These are phyloP conservation scores for Hyperoodon ampullatus DNA, from an alignment of 2,113 vertebrate genomes.

Conservation along the genomic window DNA sequence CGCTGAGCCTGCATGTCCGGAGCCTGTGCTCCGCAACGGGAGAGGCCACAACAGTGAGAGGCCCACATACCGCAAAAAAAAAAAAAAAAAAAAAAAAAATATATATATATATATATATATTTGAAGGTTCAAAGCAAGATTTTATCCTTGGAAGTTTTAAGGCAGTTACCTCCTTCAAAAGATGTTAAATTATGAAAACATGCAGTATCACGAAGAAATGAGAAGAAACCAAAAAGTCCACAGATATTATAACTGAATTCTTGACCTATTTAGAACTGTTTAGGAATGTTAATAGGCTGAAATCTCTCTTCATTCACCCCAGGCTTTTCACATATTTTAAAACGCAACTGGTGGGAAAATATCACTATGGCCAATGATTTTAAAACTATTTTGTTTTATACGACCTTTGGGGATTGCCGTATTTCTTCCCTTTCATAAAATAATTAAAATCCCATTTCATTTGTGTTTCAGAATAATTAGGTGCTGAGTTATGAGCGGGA, in stretches of 20 bases:
- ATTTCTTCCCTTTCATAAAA: constrained; percentile 41
- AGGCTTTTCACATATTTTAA: background rate
- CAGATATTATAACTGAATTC: background rate
- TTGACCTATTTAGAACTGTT: background rate
- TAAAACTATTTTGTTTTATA: background rate
- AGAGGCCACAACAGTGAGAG: no score
- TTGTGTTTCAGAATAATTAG: background rate
- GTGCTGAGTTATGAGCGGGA: background rate
- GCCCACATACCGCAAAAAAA: no score
- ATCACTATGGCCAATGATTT: background rate
- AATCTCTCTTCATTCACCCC: background rate
- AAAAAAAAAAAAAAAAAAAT: no score
- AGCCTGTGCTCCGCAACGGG: no score
- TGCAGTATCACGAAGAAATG: background rate
- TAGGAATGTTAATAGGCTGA: background rate
- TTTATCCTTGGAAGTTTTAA: background rate
- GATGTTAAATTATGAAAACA: background rate
- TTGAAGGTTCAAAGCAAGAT: background rate
- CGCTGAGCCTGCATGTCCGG: no score
- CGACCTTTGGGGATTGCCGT: background rate
- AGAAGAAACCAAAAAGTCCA: background rate
- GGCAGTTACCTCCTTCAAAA: background rate
- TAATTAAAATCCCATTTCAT: background rate
- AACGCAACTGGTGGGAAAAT: background rate
- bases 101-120: background rate